A percentile compares a stretch with the other conserved stretches of the same genome.
Evolutionary conservation across 2,797 vertebrate species (phyloP).

Genomic region (Simalia tracyae): DNA sequence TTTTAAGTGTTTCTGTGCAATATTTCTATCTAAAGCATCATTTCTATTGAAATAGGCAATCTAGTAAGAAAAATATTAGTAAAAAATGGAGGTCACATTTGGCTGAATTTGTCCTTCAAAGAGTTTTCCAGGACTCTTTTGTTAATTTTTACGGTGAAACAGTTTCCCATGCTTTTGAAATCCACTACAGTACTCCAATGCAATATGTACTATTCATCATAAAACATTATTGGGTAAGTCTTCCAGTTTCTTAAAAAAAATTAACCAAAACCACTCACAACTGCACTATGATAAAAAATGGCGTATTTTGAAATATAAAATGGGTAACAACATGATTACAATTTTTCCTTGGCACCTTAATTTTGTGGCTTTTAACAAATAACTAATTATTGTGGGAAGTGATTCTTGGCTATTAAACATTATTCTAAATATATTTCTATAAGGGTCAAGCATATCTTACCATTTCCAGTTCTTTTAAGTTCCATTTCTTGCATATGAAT

Average conservation of each 20-base stretch:
- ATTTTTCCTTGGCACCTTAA: neutral
- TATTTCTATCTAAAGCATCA: neutral
- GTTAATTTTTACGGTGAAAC: neutral
- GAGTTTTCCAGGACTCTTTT: neutral
- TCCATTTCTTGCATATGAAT: constrained; percentile 99
- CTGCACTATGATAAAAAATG: neutral
- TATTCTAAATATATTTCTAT: neutral
- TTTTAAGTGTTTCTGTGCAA: neutral
- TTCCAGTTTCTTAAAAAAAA: neutral
- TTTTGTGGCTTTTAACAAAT: neutral
- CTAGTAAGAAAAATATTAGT: neutral
- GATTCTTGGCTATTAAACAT: neutral
- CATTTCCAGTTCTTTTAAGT: constrained; percentile 93
- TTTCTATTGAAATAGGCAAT: neutral
- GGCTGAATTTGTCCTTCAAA: neutral
- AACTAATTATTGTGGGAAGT: neutral
- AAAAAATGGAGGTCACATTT: neutral
- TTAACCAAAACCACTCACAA: neutral
- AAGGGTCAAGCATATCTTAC: constrained; percentile 70
- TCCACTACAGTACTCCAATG: neutral
- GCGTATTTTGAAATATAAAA: neutral
- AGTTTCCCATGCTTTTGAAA: neutral
- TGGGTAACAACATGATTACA: neutral
- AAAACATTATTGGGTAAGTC: neutral
- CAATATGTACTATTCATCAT: neutral